Conservation (phyloP, 2,888 invertebrate species). For the Diarsia dahlii region DNA sequence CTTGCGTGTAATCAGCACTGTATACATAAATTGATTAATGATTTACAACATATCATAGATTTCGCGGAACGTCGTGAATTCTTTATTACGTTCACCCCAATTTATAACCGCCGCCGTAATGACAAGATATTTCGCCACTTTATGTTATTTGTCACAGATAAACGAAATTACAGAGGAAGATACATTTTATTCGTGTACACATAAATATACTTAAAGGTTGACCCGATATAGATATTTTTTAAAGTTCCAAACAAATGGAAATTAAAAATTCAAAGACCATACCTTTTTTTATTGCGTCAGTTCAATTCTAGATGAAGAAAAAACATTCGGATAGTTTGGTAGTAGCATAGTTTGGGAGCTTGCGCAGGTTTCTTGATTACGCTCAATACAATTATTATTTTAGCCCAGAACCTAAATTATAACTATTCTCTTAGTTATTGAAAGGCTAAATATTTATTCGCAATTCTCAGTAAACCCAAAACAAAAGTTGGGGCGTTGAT, state of each 20-base stretch:
- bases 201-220: neutral
- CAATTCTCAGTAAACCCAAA: neutral
- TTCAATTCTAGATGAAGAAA: neutral
- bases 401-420: neutral
- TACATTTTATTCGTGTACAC: neutral
- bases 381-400: neutral
- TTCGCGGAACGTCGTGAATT: conserved; percentile 42
- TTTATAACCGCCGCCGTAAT: conserved; percentile 29
- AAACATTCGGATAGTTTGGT: neutral
- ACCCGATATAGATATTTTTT: neutral
- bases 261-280: neutral
- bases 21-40: conserved; percentile 51
- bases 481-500: neutral
- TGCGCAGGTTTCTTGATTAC: neutral
- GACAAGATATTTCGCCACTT: conserved; percentile 22
- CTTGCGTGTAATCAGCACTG: conserved; percentile 17
- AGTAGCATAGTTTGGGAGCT: neutral
- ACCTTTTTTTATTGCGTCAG: too few species aligned
- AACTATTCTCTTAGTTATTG: neutral
- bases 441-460: neutral
- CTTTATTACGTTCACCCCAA: conserved; percentile 43
- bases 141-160: conserved; percentile 25
- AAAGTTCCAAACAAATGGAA: neutral
- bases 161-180: neutral
- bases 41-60: conserved; percentile 48